phyloP scores from a whole-genome alignment of 2,797 vertebrate genomes.

The Sebastes cheni region DNA sequence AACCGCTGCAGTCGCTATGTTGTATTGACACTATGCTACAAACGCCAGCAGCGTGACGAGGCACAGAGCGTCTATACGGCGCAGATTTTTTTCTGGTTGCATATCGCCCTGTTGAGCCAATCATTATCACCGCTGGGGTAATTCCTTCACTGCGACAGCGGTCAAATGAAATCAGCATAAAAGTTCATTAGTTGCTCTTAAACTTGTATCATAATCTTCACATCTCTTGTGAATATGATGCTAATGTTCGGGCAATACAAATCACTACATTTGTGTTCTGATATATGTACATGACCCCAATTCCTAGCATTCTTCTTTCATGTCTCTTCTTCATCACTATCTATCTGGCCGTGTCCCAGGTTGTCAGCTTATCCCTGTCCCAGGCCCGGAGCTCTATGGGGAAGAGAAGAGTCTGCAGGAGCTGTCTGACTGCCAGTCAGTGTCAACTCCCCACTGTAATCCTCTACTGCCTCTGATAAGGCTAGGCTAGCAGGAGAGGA shows the following conservation, averaged over 20 bases:
- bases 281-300: slow-evolving; percentile 21
- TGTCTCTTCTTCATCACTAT: slow-evolving; percentile 49
- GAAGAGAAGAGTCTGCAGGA: slow-evolving; percentile 62
- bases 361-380: slow-evolving; percentile 71
- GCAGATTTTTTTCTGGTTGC: no score
- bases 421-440: slow-evolving; percentile 69
- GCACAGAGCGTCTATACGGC: no score
- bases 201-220: not conserved
- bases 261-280: slow-evolving; percentile 4
- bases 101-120: no score
- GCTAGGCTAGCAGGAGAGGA: slow-evolving; percentile 7
- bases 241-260: not conserved
- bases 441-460: slow-evolving; percentile 71
- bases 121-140: no score
- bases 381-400: slow-evolving; percentile 54
- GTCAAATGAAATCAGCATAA: no score
- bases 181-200: not conserved
- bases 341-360: slow-evolving; percentile 62
- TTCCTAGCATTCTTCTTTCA: slow-evolving; percentile 44
- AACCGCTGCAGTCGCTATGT: no score
- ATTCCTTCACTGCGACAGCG: no score
- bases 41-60: no score
- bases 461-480: slow-evolving; percentile 62
- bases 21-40: no score
- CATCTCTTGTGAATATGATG: not conserved